Evolutionary conservation across 2,113 vertebrate species (phyloP), one percentile per base, ranked within the genome.

Genomic region (Setophaga petechia): DNA sequence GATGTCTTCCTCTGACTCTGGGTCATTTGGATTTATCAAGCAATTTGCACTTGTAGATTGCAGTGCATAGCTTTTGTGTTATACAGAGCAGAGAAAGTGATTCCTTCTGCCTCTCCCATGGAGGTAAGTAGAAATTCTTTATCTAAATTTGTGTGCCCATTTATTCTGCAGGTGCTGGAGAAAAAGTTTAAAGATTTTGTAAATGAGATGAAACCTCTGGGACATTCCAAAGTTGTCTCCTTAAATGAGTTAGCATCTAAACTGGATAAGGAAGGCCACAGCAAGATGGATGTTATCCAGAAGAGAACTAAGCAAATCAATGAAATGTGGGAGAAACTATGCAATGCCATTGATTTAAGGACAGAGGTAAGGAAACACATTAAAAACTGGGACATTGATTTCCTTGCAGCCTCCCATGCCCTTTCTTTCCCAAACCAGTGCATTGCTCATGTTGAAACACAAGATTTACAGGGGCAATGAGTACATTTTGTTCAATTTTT

Each of bases 151-250:
- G 15, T 55, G 33, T 83, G 23, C 8, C 21, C 4, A 15, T 69
- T 93, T 74, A 41, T 88, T 83, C 84, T 27, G 6, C 95, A 99
- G 99, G 96, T 97, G 28, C 96, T 99, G 51, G 98, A 99, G 97
- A 98, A 99, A 93, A 98, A 98, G 92, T 98, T 99, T 96, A 97
- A 98, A 88, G 97, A 98, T 89, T 98, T 99, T 97, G 95, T 97
- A 67, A 98, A 97, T 20, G 99, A 99, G 89, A 90, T 98, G 22
- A 97, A 94, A 22, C 86, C 95, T 82, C 86, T 99, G 78, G 99
- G 98, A 24, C 98, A 97, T 69, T 97, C 97, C 93, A 98, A 98
- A 69, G 79, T 99, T 74, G 87, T 88, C 28, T 91, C 96, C 9
- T 95, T 99, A 63, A 97, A 97, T 87, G 98, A 98, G 39, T 96